Evolutionary conservation across 2,797 vertebrate genomes (phyloP), one percentile per base, ranked within the genome.

Genomic region (Helicolenus hilgendorfi): DNA sequence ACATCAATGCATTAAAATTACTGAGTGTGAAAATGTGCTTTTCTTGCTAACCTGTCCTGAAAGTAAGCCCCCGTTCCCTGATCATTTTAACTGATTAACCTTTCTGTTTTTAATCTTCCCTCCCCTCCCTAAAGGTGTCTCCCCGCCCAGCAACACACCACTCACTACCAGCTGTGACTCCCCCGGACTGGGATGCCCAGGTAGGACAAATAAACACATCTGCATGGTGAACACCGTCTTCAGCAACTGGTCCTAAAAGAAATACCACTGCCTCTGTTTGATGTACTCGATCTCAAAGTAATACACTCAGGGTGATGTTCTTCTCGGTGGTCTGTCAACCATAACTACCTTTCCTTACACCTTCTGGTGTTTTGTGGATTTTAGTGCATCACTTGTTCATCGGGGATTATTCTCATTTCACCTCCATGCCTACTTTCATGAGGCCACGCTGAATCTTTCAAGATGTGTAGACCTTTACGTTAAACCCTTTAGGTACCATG

Each of bases 121-220:
- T 55, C 5, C 9, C 41, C 45, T 18, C 38, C 68, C 14, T 1
- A 0, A 63, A 95, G 94, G 95, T 87, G 67, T 90, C 11, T 85
- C 91, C 26, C 84, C 64, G 1, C 62, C 88, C 41, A 84, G 31
- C 77, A 68, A 10, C 92, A 82, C 92, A 1, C 64, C 88, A 0
- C 56, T 76, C 68, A 45, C 81, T 2, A 70, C 88, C 89, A 92
- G 77, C 91, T 96, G 95, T 70, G 83, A 89, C 72, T 79, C 89
- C 38, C 74, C 85, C 1, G 84, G 45, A 80, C 85, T 79, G 83
- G 93, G 88, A 90, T 95, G 92, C 85, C 82, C 92, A 96, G 95
- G 95, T 95, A 95, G 72, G 92, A 65, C 45, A 70, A 78, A 36
- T 1, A 20, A 71, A 84, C 78, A 9, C 77, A 24, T 7, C 49